These are phyloP conservation scores for Arvicanthis niloticus DNA, from an alignment of 2,113 vertebrate genomes.

Conservation along the genomic window DNA sequence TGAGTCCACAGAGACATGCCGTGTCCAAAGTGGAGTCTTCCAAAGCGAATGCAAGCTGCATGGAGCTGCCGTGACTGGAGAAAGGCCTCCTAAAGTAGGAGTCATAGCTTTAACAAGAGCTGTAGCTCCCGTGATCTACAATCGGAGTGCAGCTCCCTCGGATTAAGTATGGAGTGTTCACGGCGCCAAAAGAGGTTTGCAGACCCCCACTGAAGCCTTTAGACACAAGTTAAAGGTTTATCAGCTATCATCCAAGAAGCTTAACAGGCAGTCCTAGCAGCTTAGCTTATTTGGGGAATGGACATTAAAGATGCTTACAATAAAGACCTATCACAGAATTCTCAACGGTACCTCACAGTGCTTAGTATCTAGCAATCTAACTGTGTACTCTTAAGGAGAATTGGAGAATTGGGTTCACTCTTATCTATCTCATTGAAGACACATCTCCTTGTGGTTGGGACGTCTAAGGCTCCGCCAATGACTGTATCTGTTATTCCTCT, in stretches of 20 bases:
- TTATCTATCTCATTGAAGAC: not conserved
- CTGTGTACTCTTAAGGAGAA: not conserved
- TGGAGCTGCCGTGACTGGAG: not conserved
- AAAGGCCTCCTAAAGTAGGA: not conserved
- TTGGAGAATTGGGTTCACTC: not conserved
- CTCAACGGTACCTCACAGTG: not conserved
- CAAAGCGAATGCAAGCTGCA: not conserved
- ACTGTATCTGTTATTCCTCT: not conserved
- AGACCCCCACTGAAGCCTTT: not conserved
- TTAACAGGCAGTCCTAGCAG: not conserved
- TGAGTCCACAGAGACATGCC: not conserved
- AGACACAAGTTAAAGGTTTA: not conserved
- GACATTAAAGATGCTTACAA: not conserved
- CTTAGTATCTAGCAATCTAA: not conserved
- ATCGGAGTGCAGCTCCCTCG: not conserved
- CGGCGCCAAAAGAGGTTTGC: not conserved
- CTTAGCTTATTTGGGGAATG: not conserved
- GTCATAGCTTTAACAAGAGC: not conserved
- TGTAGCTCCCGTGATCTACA: not conserved
- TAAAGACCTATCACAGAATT: not conserved
- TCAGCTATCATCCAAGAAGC: not conserved
- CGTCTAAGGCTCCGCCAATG: not conserved
- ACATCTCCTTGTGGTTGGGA: too few relatives aligned
- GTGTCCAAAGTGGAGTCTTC: not conserved
- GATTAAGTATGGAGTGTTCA: not conserved